A percentile compares a stretch with the other conserved stretches of the same genome.
phyloP scores from a whole-genome alignment of 2,113 vertebrate species.

The Sorex araneus region DNA sequence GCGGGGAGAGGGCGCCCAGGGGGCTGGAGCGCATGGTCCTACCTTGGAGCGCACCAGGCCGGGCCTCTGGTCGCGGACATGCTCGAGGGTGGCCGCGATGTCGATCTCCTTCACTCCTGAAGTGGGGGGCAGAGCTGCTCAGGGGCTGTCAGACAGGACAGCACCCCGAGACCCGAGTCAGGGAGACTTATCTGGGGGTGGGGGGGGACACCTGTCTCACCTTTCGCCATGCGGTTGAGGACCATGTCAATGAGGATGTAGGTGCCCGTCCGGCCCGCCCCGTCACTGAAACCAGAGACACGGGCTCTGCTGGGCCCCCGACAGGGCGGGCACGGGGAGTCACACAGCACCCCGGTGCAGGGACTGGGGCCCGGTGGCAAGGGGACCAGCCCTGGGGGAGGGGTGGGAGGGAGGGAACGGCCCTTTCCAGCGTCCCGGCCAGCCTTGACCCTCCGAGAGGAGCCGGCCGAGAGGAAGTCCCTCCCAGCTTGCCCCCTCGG shows the following conservation, averaged over 20 bases:
- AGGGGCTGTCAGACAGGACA: neutral
- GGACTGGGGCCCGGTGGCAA: neutral
- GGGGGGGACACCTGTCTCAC: constrained; percentile 86
- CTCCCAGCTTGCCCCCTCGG: no score
- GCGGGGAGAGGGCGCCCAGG: neutral
- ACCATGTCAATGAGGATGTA: constrained; percentile 99
- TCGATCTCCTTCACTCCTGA: constrained; percentile 99
- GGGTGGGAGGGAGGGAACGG: neutral
- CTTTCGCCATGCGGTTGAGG: constrained; percentile 99
- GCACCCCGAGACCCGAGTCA: no score
- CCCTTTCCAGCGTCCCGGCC: neutral
- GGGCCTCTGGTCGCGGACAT: constrained; percentile 97
- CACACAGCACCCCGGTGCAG: neutral
- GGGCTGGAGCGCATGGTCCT: neutral
- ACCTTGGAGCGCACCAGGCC: constrained; percentile 98
- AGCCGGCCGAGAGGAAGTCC: no score
- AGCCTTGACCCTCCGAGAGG: no score
- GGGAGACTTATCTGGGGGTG: no score
- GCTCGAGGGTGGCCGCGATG: constrained; percentile 97
- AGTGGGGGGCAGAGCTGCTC: neutral
- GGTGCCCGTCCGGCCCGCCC: constrained; percentile 95
- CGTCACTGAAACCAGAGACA: constrained; percentile 90
- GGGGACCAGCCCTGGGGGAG: neutral
- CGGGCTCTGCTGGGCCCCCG: neutral
- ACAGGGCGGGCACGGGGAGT: neutral